Base-by-base conservation (phyloP, 2,888 invertebrate species). In the Conchocele bisecta region DNA sequence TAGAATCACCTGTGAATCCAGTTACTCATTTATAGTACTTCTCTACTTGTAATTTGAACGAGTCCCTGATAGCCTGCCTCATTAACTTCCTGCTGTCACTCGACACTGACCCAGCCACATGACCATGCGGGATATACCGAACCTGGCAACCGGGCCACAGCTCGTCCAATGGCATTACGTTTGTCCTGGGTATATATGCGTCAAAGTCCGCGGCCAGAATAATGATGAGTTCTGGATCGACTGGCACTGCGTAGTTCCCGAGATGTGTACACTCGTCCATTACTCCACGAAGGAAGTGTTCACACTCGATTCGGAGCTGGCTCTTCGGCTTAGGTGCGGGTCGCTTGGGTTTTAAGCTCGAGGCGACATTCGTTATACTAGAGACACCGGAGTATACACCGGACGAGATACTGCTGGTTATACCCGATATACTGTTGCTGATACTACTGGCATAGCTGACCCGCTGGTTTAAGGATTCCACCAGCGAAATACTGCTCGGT, bases 261-360 rank as follows among this genome's bases (percentile, higher is more conserved):
- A 99, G 92, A 92, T 98, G 98, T 0, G 99, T 99, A 90, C 98
- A 99, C 91, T 99, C 98, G 89, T 99, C 99, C 99, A 99, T 99
- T 82, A 99, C 95, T 0, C 98, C 98, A 53, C 96, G 93, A 98
- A 99, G 98, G 89, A 99, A 98, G 92, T 96, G 95, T 60, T 48
- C 67, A 39, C 63, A 73, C 48, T 73, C 72, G 20, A 46, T 20
- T 31, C 58, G 41, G 3, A 73, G 28, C 44, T 61, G 59, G 22
- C 51, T 51, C n/a, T n/a, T n/a, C n/a, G n/a, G n/a, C n/a, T n/a
- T n/a, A n/a, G n/a, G n/a, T n/a, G n/a, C n/a, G n/a, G n/a, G n/a
- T n/a, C n/a, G n/a, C n/a, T n/a, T n/a, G n/a, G n/a, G n/a, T n/a
- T n/a, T n/a, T n/a, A n/a, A n/a, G n/a, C n/a, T n/a, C n/a, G n/a